These are phyloP conservation scores for Lamellibrachia columna DNA, from an alignment of 2,888 invertebrate species.

Conservation along the genomic window DNA sequence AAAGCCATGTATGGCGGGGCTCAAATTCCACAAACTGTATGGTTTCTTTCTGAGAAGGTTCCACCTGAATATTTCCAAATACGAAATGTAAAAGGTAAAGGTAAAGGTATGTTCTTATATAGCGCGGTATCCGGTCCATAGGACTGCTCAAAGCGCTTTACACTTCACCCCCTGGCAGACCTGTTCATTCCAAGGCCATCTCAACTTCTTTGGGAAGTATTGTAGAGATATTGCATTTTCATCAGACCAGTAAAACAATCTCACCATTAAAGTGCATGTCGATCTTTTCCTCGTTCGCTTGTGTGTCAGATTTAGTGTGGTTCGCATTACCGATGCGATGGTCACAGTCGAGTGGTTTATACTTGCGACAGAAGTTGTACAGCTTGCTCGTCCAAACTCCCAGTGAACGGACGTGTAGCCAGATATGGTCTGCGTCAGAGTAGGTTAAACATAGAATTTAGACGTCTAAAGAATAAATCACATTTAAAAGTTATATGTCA, in stretches of 20 bases:
- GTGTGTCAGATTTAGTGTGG: not conserved
- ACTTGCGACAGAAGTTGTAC: slow-evolving; percentile 45
- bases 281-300: not conserved
- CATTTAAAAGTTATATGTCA: not conserved
- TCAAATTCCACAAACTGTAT: not conserved
- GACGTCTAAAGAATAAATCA: too few species aligned
- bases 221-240: not conserved
- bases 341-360: slow-evolving; percentile 11
- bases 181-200: too few species aligned
- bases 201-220: too few species aligned
- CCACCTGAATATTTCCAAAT: not conserved
- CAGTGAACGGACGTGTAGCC: slow-evolving; percentile 91
- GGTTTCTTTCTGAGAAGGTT: not conserved
- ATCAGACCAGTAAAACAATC: not conserved
- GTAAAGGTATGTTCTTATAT: too few species aligned
- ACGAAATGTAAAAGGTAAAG: too few species aligned
- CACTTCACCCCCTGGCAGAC: too few species aligned
- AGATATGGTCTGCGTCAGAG: slow-evolving; percentile 80
- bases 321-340: not conserved
- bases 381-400: slow-evolving; percentile 79
- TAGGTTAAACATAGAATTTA: not conserved
- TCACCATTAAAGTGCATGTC: not conserved
- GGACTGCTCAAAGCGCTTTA: too few species aligned
- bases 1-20: too few species aligned
- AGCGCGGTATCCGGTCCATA: too few species aligned